Evolutionary conservation across 1,140 invertebrate species (phyloP), one percentile per base, ranked within the genome.

Genomic region (Myzus persicae): DNA sequence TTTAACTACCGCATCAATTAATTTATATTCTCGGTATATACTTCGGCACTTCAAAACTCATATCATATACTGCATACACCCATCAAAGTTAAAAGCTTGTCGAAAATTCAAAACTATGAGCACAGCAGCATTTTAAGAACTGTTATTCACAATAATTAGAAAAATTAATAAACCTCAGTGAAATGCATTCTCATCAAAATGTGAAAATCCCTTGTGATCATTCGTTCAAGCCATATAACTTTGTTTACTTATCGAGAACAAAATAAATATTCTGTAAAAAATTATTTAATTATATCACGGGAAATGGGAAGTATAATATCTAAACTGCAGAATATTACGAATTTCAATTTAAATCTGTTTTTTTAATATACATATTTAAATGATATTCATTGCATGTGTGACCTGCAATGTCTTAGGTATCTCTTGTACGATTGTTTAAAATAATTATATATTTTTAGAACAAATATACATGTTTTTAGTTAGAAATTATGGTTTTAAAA

Each of bases 1-100:
- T 88, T 88, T 88, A 46, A 46, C 42, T n/a, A 88, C 85, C 85
- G 36, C n/a, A n/a, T 46, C 42, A 88, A 88, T 88, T 88, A 46
- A 46, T 88, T 88, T 88, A 6, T 88, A 44, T 88, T 88, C 44
- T 48, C 31, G 40, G 82, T 88, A 40, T 22, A 87, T 22, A 46
- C 85, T 88, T 18, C 44, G 36, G 31, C n/a, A 88, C 44, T 88
- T 88, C 44, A 46, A 46, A 46, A 88, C 85, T 87, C 84, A 22
- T 88, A 40, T 88, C 85, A 88, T 36, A 36, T 36, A 36, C 85
- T 46, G n/a, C 31, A 36, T 36, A 36, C 18, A 48, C n/a, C 31
- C n/a, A 88, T 46, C 42, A 36, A 48, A 88, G 85, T 36, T 46
- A 88, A 88, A 88, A 88, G 42, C 85, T 48, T 88, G 18, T 46